phyloP scores from a whole-genome alignment of 1,140 invertebrate genomes.

The Wasmannia auropunctata region DNA sequence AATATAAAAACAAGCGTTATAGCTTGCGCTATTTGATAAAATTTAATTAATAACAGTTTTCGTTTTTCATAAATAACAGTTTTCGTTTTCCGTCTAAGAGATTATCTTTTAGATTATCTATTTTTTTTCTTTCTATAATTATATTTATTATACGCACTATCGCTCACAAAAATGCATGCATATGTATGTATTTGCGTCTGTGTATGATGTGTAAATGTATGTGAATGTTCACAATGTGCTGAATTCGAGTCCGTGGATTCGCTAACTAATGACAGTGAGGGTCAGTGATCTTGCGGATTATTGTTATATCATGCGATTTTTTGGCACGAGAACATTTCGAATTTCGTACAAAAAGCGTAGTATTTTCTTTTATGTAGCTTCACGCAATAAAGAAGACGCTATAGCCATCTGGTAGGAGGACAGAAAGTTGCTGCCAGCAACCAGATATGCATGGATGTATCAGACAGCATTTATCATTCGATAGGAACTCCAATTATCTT shows the following conservation, averaged over 20 bases:
- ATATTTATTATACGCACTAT: neutral
- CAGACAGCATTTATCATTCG: neutral
- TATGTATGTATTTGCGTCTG: neutral
- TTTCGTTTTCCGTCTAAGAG: too few species aligned
- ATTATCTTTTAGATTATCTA: neutral
- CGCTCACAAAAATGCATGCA: neutral
- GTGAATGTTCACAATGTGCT: neutral
- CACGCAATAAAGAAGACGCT: neutral
- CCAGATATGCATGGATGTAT: slow-evolving; percentile 6
- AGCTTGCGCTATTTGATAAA: too few species aligned
- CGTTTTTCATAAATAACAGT: too few species aligned
- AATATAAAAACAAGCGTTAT: too few species aligned
- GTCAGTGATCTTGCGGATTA: neutral
- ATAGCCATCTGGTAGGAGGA: neutral
- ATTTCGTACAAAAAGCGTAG: neutral
- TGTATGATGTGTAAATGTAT: neutral
- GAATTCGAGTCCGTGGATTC: neutral
- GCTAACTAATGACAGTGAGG: neutral
- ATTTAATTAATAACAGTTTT: too few species aligned
- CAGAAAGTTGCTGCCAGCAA: neutral
- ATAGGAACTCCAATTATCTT: slow-evolving; percentile 9
- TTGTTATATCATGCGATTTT: neutral
- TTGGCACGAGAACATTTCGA: neutral
- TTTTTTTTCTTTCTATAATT: neutral
- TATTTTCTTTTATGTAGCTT: neutral